A percentile compares a stretch with the other conserved stretches of the same genome.
Evolutionary conservation across 2,113 vertebrate genomes (phyloP).

Genomic region (rat (Rattus norvegicus)): GRCr8 NC_086027.1:77886501-77887000

Average conservation of each 20-base stretch:
- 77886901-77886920: slow-evolving; percentile 42
- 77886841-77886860: slow-evolving; percentile 36
- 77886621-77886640: slow-evolving; percentile 59
- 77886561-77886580: background rate
- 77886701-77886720: background rate
- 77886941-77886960: background rate
- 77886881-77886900: slow-evolving; percentile 11
- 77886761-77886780: background rate
- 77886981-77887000: slow-evolving; percentile 23
- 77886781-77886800: slow-evolving; percentile 27
- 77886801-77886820: background rate
- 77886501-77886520: background rate
- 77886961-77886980: slow-evolving; percentile 23
- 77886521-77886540: background rate
- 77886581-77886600: background rate
- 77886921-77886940: background rate
- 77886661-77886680: slow-evolving; percentile 3
- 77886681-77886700: slow-evolving; percentile 15
- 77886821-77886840: slow-evolving; percentile 44
- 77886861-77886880: slow-evolving; percentile 45
- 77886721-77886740: slow-evolving; percentile 11
- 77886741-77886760: slow-evolving; percentile 16
- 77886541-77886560: background rate
- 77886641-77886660: slow-evolving; percentile 58
- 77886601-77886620: slow-evolving; percentile 32